Conservation (phyloP, 2,113 vertebrate genomes). For the Paraplagusia blochii region DNA sequence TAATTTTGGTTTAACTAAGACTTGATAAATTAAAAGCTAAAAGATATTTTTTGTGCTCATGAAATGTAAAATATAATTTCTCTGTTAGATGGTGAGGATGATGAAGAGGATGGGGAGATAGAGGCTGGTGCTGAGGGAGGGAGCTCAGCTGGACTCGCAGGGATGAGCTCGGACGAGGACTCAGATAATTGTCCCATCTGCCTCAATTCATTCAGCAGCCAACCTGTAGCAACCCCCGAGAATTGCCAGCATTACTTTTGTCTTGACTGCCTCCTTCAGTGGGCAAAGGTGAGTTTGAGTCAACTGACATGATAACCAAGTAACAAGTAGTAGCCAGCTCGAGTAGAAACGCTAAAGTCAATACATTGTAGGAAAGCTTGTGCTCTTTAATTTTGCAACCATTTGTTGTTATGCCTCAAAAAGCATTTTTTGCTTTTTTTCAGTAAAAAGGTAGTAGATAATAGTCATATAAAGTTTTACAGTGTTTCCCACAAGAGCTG, state of each 20-base stretch:
- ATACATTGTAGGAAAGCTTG: neutral
- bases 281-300: conserved; percentile 85
- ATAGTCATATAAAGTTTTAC: no score
- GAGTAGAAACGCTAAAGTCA: neutral
- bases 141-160: conserved; percentile 19
- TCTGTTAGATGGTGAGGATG: conserved; percentile 48
- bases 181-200: conserved; percentile 92
- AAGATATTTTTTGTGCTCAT: neutral
- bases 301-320: neutral
- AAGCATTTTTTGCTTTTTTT: no score
- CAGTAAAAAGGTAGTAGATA: no score
- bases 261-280: conserved; percentile 93
- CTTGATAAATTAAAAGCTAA: no score
- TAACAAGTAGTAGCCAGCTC: neutral
- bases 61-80: neutral
- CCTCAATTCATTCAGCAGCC: conserved; percentile 86
- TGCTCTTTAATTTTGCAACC: no score
- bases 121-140: conserved; percentile 54
- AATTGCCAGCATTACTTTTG: conserved; percentile 94
- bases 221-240: conserved; percentile 93
- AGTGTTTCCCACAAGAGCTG: no score
- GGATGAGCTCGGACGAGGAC: conserved; percentile 85
- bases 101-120: conserved; percentile 57
- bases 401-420: no score
- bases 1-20: no score